Base-by-base conservation (phyloP, 2,113 vertebrate species). In the Myodes glareolus region DNA sequence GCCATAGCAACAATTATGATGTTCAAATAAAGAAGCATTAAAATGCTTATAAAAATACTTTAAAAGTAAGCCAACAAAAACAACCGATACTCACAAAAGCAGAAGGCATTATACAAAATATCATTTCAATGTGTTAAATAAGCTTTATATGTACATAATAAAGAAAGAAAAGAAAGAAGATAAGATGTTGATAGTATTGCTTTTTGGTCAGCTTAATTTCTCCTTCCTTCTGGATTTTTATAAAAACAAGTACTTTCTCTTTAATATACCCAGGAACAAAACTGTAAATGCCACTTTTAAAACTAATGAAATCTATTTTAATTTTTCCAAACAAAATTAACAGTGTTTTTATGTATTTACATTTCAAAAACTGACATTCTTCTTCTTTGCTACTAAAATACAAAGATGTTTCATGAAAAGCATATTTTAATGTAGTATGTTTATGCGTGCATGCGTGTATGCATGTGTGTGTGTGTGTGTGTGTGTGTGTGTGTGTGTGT, bases 241-340 rank as follows among this genome's bases (percentile, higher is more conserved):
- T 2, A 82, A 91, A 91, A 94, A 78, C 29, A 61, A 68, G n/a
- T 5, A 10, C 11, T 91, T 97, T 72, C 33, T 90, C 70, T 95
- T 78, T 75, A 78, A 82, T 55, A 78, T 27, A 82, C 33, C 17
- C 39, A 92, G 33, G 42, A 88, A 9, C 90, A 75, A 96, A 93
- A 85, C 55, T 67, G 4, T 82, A 94, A 95, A 92, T 86, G 21
- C 23, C 85, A 92, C 63, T 88, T 96, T 90, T 94, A 96, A 94
- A 91, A 81, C 33, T 86, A 96, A 97, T 88, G 21, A 89, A 91
- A 88, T 89, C 17, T 94, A 84, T 65, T 87, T 94, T 68, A 81
- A 90, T 77, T 90, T 87, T n/a, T 33, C 73, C 73, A 86, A 89
- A 94, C 61, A 89, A 84, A 92, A 95, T 95, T 84, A 90, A 92